A percentile compares a stretch with the other conserved stretches of the same genome.
These are phyloP conservation scores for Dyspetes luteomarginatus DNA, from an alignment of 2,888 invertebrate genomes.

Conservation along the genomic window DNA sequence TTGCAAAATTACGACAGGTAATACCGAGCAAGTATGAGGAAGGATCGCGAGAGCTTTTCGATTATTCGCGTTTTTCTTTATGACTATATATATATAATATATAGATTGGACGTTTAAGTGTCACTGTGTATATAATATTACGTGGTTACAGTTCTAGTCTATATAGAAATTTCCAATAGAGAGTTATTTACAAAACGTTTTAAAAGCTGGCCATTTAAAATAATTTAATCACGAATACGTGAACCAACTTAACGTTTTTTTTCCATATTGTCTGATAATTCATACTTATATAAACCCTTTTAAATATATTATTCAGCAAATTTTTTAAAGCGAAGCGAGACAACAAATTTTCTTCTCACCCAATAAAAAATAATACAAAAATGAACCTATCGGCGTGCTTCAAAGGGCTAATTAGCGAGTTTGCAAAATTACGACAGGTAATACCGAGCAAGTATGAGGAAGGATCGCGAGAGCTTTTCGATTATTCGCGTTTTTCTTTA, in stretches of 20 bases:
- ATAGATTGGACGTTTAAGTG: too few species aligned
- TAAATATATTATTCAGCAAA: too few species aligned
- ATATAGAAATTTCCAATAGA: conserved; percentile 10
- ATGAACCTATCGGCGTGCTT: neutral
- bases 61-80: conserved; percentile 14
- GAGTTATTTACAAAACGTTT: too few species aligned
- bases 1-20: conserved; percentile 16
- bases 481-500: conserved; percentile 14
- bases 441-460: conserved; percentile 2
- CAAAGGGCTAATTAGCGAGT: conserved; percentile 29
- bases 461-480: conserved; percentile 13
- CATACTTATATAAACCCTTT: too few species aligned
- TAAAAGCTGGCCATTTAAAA: too few species aligned
- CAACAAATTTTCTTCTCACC: too few species aligned
- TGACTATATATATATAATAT: neutral
- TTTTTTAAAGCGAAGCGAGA: too few species aligned
- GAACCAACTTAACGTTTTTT: too few species aligned
- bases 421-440: conserved; percentile 16
- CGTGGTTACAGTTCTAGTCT: conserved; percentile 5
- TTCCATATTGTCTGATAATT: too few species aligned
- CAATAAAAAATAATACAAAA: neutral
- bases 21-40: conserved; percentile 2
- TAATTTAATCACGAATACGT: too few species aligned
- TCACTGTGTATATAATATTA: conserved; percentile 25
- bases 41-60: conserved; percentile 13